Evolutionary conservation across 2,113 vertebrate genomes (phyloP).

Genomic region (Ramphastos sulfuratus): DNA sequence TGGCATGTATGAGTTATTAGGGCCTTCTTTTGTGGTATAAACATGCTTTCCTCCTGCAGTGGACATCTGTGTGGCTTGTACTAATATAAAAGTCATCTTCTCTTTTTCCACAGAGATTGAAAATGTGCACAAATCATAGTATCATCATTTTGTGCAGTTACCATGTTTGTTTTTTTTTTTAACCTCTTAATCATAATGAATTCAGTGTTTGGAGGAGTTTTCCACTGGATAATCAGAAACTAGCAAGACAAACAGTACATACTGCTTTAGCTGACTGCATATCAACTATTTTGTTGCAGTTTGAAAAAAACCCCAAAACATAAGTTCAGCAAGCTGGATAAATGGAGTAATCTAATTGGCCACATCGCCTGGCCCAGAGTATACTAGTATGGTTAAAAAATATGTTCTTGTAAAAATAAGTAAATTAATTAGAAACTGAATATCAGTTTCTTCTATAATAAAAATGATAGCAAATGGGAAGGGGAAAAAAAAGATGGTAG

Average conservation of each 20-base stretch:
- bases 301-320: background rate
- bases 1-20: slow-evolving; percentile 38
- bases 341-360: slow-evolving; percentile 49
- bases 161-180: background rate
- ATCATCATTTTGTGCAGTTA: background rate
- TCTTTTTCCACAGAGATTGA: background rate
- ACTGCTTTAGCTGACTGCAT: slow-evolving; percentile 29
- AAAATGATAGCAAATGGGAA: slow-evolving; percentile 31
- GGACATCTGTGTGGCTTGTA: slow-evolving; percentile 24
- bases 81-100: slow-evolving; percentile 22
- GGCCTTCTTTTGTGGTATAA: slow-evolving; percentile 35
- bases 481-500: slow-evolving; percentile 69
- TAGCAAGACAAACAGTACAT: slow-evolving; percentile 39
- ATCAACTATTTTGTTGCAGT: slow-evolving; percentile 41
- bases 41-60: slow-evolving; percentile 13
- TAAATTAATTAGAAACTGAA: slow-evolving; percentile 28
- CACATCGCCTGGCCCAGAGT: slow-evolving; percentile 37
- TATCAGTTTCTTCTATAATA: slow-evolving; percentile 63
- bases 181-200: background rate
- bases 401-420: slow-evolving; percentile 18
- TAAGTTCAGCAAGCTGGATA: slow-evolving; percentile 29
- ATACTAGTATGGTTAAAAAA: slow-evolving; percentile 39
- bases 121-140: background rate
- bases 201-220: slow-evolving; percentile 8
- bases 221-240: slow-evolving; percentile 27